A percentile compares a stretch with the other conserved stretches of the same genome.
These are phyloP conservation scores for Bergia puertoricense DNA, from an alignment of 92 coral and sea anemone genomes.

Conservation along the genomic window DNA sequence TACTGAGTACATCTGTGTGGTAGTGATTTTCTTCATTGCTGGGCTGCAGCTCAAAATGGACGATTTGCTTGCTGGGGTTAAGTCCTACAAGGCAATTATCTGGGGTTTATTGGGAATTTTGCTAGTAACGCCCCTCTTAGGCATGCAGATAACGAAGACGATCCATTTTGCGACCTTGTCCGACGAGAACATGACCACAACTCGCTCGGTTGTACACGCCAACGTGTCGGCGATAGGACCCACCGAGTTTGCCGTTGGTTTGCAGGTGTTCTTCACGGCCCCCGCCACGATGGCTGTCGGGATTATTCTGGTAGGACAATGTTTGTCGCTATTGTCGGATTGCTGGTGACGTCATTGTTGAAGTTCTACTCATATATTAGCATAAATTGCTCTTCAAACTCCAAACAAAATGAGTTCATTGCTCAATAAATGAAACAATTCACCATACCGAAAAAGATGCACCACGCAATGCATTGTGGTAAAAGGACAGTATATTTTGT, in stretches of 20 bases:
- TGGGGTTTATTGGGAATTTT: conserved; percentile 81
- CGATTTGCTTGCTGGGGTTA: conserved; percentile 60
- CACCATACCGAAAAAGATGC: too few relatives aligned
- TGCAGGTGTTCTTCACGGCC: conserved; percentile 79
- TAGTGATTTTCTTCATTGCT: conserved; percentile 53
- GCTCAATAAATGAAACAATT: too few relatives aligned
- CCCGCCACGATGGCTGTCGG: conserved; percentile 90
- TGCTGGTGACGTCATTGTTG: too few relatives aligned
- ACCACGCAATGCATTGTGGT: too few relatives aligned
- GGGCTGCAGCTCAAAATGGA: conserved; percentile 84
- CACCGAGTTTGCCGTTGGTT: conserved; percentile 89
- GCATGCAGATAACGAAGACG: conserved; percentile 85
- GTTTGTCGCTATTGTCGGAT: neutral
- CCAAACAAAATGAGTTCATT: too few relatives aligned
- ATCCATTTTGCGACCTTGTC: conserved; percentile 86
- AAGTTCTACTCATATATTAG: too few relatives aligned
- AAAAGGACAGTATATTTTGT: too few relatives aligned
- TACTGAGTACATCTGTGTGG: conserved; percentile 52
- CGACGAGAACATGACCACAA: conserved; percentile 66
- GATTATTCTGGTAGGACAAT: conserved; percentile 74
- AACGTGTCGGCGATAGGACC: conserved; percentile 95
- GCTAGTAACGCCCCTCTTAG: conserved; percentile 72
- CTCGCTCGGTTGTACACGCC: conserved; percentile 78
- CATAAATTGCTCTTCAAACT: too few relatives aligned
- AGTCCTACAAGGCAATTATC: conserved; percentile 71